Conservation (phyloP, 1,140 invertebrate species). For the Nixonia krombeini region DNA sequence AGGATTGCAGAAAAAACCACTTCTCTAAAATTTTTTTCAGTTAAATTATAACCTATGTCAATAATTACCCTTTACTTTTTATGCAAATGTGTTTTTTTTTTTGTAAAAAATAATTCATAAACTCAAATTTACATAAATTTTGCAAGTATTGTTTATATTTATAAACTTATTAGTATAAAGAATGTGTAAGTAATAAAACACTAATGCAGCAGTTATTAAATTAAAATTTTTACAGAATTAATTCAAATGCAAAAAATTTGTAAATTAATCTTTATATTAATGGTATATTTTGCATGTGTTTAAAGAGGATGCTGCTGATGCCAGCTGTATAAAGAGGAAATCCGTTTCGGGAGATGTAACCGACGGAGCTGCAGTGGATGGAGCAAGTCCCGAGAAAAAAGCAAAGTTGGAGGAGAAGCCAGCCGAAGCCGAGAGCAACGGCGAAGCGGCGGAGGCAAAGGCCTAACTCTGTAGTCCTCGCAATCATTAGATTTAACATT, state of each 20-base stretch:
- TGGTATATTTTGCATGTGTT: not conserved
- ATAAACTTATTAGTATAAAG: no score
- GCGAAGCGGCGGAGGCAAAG: constrained; percentile 74
- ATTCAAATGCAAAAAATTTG: not conserved
- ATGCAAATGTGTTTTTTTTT: no score
- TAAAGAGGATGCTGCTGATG: constrained; percentile 60
- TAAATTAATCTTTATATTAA: not conserved
- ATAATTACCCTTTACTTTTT: no score
- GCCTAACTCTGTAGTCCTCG: constrained; percentile 73
- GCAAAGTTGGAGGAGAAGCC: constrained; percentile 78
- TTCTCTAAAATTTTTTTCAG: no score
- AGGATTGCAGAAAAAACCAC: no score
- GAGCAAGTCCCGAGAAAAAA: constrained; percentile 80
- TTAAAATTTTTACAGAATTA: no score
- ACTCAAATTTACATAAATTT: no score
- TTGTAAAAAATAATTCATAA: no score
- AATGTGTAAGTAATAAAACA: no score
- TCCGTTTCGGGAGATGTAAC: constrained; percentile 74
- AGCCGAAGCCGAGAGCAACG: constrained; percentile 73
- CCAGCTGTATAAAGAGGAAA: constrained; percentile 79
- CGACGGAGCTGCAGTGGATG: constrained; percentile 71
- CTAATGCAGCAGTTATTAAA: no score
- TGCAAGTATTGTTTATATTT: no score
- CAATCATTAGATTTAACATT: constrained; percentile 58
- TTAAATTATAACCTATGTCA: no score